Conservation (phyloP, 2,888 invertebrate genomes). For the Polymixis lichenea region DNA sequence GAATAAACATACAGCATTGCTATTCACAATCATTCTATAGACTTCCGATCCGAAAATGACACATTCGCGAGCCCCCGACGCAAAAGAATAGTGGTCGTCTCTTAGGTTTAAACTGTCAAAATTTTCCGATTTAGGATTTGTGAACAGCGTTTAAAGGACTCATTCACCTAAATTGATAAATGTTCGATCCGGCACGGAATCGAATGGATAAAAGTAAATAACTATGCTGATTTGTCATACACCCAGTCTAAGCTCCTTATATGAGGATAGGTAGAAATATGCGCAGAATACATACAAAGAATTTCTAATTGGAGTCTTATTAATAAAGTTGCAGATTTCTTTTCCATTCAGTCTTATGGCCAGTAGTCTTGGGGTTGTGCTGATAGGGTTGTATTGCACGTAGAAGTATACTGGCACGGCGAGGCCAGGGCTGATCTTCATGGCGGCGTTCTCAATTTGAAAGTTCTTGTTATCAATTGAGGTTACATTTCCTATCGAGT, state of each 20-base stretch:
- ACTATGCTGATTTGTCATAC: neutral
- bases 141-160: neutral
- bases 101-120: neutral
- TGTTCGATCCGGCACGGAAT: no score
- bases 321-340: slow-evolving; percentile 86
- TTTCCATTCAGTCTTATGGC: slow-evolving; percentile 90
- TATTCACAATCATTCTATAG: neutral
- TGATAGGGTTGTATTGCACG: slow-evolving; percentile 89
- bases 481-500: slow-evolving; percentile 91
- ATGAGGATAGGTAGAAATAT: neutral
- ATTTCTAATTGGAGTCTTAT: neutral
- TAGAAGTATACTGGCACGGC: slow-evolving; percentile 90
- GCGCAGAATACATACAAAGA: slow-evolving; percentile 5
- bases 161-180: no score
- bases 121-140: neutral
- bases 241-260: no score
- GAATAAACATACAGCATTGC: neutral
- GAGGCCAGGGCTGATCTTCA: slow-evolving; percentile 89
- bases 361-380: slow-evolving; percentile 85
- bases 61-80: neutral
- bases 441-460: slow-evolving; percentile 90
- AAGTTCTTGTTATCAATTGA: slow-evolving; percentile 91
- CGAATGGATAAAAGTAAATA: no score
- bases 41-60: neutral
- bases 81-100: neutral